phyloP scores from a whole-genome alignment of 2,113 vertebrate species.

The Myiozetetes cayanensis region DNA sequence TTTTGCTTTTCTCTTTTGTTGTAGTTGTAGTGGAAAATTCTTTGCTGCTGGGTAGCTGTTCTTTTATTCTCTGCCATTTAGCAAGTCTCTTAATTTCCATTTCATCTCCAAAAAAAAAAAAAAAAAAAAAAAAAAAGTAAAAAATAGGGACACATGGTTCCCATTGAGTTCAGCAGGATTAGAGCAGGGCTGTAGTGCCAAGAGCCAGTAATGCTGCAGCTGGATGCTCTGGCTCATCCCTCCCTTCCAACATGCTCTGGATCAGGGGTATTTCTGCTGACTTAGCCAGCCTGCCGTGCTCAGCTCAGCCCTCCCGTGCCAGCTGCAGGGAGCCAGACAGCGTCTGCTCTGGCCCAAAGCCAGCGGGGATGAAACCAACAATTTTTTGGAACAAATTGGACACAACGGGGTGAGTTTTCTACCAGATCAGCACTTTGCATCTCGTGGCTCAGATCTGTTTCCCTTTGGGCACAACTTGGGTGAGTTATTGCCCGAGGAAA shows the following conservation, averaged over 20 bases:
- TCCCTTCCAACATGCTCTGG: rapidly evolving
- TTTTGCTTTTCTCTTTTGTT: background rate
- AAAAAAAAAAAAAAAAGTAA: background rate
- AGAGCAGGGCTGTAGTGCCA: background rate
- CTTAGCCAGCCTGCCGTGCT: background rate
- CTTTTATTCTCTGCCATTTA: background rate
- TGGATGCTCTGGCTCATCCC: background rate
- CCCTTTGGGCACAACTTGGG: background rate
- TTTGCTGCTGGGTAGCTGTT: background rate
- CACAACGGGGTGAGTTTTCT: background rate
- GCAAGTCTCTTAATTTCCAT: background rate
- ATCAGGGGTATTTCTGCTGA: background rate
- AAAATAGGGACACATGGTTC: background rate
- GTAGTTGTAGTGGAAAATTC: background rate
- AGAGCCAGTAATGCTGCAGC: background rate
- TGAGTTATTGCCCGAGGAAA: rapidly evolving
- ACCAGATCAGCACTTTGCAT: background rate
- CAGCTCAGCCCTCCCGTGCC: rapidly evolving
- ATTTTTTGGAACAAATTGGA: background rate
- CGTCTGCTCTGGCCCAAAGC: background rate
- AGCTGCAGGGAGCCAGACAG: background rate
- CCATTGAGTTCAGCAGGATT: background rate
- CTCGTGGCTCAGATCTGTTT: rapidly evolving
- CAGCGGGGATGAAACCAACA: rapidly evolving
- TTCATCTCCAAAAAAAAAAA: background rate